Evolutionary conservation across 2,113 vertebrate species (phyloP).

Genomic region (Montifringilla adamsi): DNA sequence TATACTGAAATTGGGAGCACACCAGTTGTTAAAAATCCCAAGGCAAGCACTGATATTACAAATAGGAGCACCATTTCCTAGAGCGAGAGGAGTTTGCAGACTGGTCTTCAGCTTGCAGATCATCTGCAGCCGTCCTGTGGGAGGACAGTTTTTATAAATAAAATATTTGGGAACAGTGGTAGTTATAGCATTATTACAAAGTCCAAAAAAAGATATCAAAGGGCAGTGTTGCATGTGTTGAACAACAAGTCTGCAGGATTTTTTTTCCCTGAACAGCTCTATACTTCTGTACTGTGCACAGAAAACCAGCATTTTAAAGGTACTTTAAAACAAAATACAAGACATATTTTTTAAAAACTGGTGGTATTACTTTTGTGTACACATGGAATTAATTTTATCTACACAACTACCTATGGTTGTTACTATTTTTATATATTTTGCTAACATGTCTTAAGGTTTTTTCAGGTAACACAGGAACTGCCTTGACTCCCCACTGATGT

Average conservation of each 20-base stretch:
- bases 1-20: neutral
- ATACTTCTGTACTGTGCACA: neutral
- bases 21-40: conserved; percentile 1
- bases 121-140: conserved; percentile 63
- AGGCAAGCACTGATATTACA: conserved; percentile 14
- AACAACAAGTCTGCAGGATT: conserved; percentile 37
- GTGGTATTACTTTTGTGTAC: neutral
- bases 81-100: conserved; percentile 30
- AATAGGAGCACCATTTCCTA: conserved; percentile 44
- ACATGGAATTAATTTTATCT: neutral
- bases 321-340: neutral
- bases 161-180: conserved; percentile 77
- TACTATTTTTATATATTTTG: neutral
- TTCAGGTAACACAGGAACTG: neutral
- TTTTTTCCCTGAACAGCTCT: neutral
- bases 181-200: conserved; percentile 74
- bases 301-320: neutral
- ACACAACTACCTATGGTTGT: neutral
- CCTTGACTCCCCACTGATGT: neutral
- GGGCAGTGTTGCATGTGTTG: conserved; percentile 32
- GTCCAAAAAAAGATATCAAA: conserved; percentile 73
- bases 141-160: conserved; percentile 76
- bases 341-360: neutral
- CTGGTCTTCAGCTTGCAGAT: conserved; percentile 67
- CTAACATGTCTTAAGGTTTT: neutral